Conservation (phyloP, 2,888 invertebrate genomes). For the Clostera curtula region DNA sequence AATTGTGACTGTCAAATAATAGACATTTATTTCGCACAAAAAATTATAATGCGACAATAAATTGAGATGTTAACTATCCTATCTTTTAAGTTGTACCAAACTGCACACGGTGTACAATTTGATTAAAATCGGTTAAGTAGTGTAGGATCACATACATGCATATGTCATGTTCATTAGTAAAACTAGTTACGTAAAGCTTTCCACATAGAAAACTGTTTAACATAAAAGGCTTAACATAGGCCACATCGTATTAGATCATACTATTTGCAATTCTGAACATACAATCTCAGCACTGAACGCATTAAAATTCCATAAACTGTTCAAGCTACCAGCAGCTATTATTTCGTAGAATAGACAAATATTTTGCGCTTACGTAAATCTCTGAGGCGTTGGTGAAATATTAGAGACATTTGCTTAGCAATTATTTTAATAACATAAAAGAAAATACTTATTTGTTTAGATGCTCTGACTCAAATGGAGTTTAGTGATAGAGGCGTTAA, state of each 20-base stretch:
- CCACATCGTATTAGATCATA: conserved; percentile 28
- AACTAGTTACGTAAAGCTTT: conserved; percentile 16
- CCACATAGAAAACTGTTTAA: conserved; percentile 22
- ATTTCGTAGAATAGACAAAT: conserved; percentile 39
- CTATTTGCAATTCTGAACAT: conserved; percentile 40
- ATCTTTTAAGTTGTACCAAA: no score
- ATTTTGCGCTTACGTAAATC: conserved; percentile 32
- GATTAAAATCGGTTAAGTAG: no score
- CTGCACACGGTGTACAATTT: no score
- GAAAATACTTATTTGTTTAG: no score
- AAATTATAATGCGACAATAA: no score
- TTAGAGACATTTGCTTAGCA: no score
- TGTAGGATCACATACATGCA: no score
- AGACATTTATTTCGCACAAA: no score
- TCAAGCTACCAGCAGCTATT: conserved; percentile 30
- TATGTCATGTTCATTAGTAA: conserved; percentile 5
- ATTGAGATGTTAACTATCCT: conserved; percentile 3
- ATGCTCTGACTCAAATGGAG: no score
- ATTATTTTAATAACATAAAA: no score
- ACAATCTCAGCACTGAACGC: conserved; percentile 27
- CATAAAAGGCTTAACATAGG: conserved; percentile 18
- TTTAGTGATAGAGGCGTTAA: no score
- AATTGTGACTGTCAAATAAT: no score
- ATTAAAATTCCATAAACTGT: conserved; percentile 52
- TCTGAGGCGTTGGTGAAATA: conserved; percentile 16